phyloP scores from a whole-genome alignment of 1,140 invertebrate species.

The Geopemphigus sp. region DNA sequence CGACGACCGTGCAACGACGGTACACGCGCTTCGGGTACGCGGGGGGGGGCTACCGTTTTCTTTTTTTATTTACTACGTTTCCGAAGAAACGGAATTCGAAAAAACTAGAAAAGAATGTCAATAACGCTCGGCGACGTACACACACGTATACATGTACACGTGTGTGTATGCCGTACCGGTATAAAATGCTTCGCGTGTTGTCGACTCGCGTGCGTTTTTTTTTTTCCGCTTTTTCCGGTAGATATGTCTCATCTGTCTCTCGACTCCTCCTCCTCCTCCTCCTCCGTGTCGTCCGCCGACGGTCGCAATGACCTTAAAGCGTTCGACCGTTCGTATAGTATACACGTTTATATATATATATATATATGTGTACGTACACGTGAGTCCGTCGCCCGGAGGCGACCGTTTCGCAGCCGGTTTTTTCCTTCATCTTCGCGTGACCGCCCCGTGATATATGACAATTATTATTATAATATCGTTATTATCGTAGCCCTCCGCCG shows the following conservation, averaged over 20 bases:
- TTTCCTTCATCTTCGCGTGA: not conserved
- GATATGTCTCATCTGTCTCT: constrained; percentile 4
- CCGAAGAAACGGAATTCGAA: constrained; percentile 24
- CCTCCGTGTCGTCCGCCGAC: not conserved
- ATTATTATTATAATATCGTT: constrained; percentile 11
- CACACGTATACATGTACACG: not conserved
- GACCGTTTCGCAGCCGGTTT: constrained; percentile 35
- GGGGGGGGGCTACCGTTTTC: too few species aligned
- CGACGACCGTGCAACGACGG: too few species aligned
- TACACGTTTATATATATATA: too few species aligned
- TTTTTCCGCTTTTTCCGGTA: constrained; percentile 25
- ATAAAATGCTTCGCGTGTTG: not conserved
- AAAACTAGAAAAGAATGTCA: constrained; percentile 43
- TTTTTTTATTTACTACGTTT: too few species aligned
- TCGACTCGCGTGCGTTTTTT: not conserved
- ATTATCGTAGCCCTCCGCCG: not conserved
- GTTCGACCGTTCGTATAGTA: not conserved
- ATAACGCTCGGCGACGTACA: not conserved
- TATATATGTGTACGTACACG: too few species aligned
- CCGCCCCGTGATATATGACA: constrained; percentile 37
- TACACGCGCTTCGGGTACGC: too few species aligned
- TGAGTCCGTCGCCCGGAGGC: constrained; percentile 22
- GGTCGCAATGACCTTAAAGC: not conserved
- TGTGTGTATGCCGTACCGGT: not conserved
- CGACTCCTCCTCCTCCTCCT: not conserved